Conservation (phyloP, 2,113 vertebrate species). For the Pampusana beccarii region DNA sequence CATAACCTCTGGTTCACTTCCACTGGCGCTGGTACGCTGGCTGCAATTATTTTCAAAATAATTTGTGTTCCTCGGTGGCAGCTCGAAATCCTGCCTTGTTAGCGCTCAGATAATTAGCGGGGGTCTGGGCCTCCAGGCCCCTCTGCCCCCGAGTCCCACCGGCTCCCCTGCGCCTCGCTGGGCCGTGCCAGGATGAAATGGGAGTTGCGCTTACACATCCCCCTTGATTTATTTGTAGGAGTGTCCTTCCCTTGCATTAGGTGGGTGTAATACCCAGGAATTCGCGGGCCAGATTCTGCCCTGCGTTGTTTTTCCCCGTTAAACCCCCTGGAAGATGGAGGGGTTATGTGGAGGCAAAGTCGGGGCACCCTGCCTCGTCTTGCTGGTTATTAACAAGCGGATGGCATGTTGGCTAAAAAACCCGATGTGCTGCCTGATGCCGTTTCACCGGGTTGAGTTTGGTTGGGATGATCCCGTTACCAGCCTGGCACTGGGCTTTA, state of each 20-base stretch:
- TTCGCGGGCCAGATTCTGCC: neutral
- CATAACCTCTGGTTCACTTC: conserved; percentile 64
- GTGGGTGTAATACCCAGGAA: neutral
- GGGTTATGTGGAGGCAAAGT: fast-evolving
- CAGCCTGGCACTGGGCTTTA: neutral
- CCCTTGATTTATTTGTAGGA: neutral
- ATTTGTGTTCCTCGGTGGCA: conserved; percentile 14
- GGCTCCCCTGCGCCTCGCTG: neutral
- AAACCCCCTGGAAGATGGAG: neutral
- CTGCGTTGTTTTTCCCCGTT: neutral
- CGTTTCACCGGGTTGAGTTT: neutral
- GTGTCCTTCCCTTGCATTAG: neutral
- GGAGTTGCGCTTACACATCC: neutral
- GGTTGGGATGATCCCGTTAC: neutral
- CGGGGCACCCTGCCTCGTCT: fast-evolving
- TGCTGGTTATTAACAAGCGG: neutral
- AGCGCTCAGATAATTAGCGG: conserved; percentile 19
- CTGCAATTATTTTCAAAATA: conserved; percentile 52
- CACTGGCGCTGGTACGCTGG: conserved; percentile 6
- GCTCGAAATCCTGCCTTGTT: conserved; percentile 11
- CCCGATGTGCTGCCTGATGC: neutral
- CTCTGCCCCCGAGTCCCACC: neutral
- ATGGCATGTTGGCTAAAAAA: neutral
- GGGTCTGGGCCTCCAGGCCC: neutral
- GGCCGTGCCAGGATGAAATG: fast-evolving